Conservation (phyloP, 37 sponge, comb jelly and placozoan genomes). For the Halichondria panicea region DNA sequence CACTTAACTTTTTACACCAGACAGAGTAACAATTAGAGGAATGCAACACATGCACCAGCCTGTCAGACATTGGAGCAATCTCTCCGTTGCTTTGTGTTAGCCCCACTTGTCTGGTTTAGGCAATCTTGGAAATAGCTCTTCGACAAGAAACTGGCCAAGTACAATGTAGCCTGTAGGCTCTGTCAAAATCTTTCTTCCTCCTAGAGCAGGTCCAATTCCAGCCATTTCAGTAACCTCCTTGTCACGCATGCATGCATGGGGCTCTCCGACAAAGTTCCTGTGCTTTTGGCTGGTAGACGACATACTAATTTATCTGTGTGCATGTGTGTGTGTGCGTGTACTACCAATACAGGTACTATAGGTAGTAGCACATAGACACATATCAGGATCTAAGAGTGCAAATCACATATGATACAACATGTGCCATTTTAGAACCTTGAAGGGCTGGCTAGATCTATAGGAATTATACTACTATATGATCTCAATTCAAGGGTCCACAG, state of each 20-base stretch:
- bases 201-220: constrained; percentile 88
- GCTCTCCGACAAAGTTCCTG: constrained; percentile 90
- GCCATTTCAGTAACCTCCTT: constrained; percentile 91
- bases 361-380: too few relatives aligned
- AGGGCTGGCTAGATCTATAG: too few relatives aligned
- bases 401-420: too few relatives aligned
- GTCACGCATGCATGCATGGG: constrained; percentile 98
- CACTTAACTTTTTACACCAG: too few relatives aligned
- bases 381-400: too few relatives aligned
- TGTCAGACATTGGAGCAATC: constrained; percentile 87
- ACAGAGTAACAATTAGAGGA: constrained; percentile 82
- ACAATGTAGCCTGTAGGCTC: constrained; percentile 95
- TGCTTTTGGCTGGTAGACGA: constrained; percentile 87
- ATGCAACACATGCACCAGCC: constrained; percentile 95
- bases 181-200: constrained; percentile 88
- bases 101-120: constrained; percentile 83
- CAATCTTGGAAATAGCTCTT: constrained; percentile 93
- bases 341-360: too few relatives aligned
- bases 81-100: constrained; percentile 84
- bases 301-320: constrained; percentile 7
- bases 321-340: background rate
- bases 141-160: constrained; percentile 92
- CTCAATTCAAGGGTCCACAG: too few relatives aligned
- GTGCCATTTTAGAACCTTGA: too few relatives aligned
- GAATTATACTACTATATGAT: too few relatives aligned